Evolutionary conservation across 2,113 vertebrate genomes (phyloP).

Genomic region (Xiphias gladius): DNA sequence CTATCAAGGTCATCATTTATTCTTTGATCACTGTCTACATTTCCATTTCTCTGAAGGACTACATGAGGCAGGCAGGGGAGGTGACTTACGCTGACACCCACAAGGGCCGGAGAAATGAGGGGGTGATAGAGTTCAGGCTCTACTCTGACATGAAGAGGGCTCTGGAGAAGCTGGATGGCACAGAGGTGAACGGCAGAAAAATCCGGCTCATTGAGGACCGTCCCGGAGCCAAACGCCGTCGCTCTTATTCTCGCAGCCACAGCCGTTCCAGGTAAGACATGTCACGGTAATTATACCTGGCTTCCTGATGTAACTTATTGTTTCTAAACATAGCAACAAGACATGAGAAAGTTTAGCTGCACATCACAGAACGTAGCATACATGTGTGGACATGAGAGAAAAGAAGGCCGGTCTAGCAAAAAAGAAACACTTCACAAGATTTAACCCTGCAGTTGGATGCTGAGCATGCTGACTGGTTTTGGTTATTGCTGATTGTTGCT

Average conservation of each 20-base stretch:
- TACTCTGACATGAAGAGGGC: constrained; percentile 98
- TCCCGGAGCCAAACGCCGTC: constrained; percentile 89
- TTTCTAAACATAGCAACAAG: too few relatives aligned
- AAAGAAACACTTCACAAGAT: not conserved
- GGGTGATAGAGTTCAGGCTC: constrained; percentile 97
- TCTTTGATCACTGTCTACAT: not conserved
- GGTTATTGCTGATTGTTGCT: not conserved
- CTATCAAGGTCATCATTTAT: not conserved
- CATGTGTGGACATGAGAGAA: too few relatives aligned
- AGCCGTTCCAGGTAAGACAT: constrained; percentile 90
- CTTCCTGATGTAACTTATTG: too few relatives aligned
- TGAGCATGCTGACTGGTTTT: not conserved
- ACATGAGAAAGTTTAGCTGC: too few relatives aligned
- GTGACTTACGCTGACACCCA: constrained; percentile 98
- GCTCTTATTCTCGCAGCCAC: constrained; percentile 94
- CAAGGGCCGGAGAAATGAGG: constrained; percentile 95
- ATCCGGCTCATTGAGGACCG: constrained; percentile 97
- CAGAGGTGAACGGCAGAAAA: constrained; percentile 96
- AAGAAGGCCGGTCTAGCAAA: not conserved
- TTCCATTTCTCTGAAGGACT: constrained; percentile 85
- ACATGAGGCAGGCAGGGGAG: constrained; percentile 98
- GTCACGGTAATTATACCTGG: too few relatives aligned
- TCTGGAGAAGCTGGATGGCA: constrained; percentile 96
- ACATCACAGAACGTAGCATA: too few relatives aligned
- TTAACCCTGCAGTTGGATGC: not conserved